phyloP scores from a whole-genome alignment of 2,888 invertebrate genomes.

The Cataglyphis rosenhaueri region DNA sequence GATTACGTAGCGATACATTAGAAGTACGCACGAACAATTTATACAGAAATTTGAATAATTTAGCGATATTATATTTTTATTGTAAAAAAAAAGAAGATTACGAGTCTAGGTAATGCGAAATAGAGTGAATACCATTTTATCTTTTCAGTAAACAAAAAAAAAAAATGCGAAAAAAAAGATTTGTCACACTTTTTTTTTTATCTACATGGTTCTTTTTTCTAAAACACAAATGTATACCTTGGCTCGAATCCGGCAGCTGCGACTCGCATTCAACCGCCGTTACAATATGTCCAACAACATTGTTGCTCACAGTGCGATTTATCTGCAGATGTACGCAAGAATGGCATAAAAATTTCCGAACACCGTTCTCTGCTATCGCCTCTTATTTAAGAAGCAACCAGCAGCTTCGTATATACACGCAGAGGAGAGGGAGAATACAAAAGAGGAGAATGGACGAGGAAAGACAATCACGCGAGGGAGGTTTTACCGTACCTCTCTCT shows the following conservation, averaged over 20 bases:
- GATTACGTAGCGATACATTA: neutral
- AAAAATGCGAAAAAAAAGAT: neutral
- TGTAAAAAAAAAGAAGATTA: neutral
- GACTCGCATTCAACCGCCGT: conserved; percentile 26
- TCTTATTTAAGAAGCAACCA: conserved; percentile 38
- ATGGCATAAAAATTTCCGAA: conserved; percentile 41
- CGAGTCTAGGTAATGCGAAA: neutral
- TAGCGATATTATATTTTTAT: neutral
- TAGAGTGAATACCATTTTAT: neutral
- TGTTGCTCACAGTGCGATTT: conserved; percentile 45
- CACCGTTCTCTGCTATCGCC: conserved; percentile 7
- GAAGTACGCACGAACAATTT: neutral
- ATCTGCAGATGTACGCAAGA: conserved; percentile 5
- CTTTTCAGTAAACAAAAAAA: neutral
- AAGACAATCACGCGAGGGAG: conserved; percentile 19
- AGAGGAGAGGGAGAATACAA: conserved; percentile 6
- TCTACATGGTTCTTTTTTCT: neutral
- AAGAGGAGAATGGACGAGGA: conserved; percentile 12
- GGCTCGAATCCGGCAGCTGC: conserved; percentile 29
- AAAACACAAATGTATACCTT: neutral
- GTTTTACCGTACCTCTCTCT: neutral
- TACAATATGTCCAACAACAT: conserved; percentile 40
- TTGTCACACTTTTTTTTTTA: neutral
- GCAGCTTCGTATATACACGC: neutral
- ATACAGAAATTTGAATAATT: conserved; percentile 5